These are phyloP conservation scores for Chloroceryle inda DNA, from an alignment of 2,797 vertebrate species.

Conservation along the genomic window DNA sequence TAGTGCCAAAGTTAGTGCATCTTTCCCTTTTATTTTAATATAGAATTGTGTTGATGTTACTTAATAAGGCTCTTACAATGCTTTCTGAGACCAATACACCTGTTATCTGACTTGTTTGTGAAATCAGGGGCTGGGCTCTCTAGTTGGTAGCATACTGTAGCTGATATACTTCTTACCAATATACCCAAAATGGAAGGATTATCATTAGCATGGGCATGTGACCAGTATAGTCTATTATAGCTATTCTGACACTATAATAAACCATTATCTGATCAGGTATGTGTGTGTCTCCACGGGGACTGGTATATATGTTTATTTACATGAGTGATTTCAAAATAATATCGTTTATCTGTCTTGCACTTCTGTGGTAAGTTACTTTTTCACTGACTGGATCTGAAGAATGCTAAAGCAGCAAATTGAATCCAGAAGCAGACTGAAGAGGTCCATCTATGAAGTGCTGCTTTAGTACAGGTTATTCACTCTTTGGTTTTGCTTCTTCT, in stretches of 20 bases:
- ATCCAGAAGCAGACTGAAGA: neutral
- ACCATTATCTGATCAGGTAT: slow-evolving; percentile 45
- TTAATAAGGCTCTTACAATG: neutral
- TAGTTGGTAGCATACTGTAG: neutral
- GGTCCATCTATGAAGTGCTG: neutral
- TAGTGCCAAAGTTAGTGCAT: neutral
- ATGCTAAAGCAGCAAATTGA: neutral
- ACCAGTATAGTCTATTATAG: slow-evolving; percentile 2
- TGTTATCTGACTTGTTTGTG: neutral
- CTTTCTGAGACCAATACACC: neutral
- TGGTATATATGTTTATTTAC: neutral
- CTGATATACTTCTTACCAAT: slow-evolving; percentile 12
- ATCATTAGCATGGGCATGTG: neutral
- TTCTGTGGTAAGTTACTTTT: neutral
- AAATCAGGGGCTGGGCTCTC: neutral
- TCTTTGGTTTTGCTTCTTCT: neutral
- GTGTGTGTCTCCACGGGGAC: neutral
- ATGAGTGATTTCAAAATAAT: neutral
- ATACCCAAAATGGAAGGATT: slow-evolving; percentile 46
- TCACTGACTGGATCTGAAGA: neutral
- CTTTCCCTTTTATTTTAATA: neutral
- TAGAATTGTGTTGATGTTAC: neutral
- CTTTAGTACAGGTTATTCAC: neutral
- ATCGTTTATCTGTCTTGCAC: neutral
- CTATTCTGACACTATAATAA: slow-evolving; percentile 30